These are phyloP conservation scores for Rhagophthalmus giganteus DNA, from an alignment of 2,888 invertebrate species.

Conservation along the genomic window DNA sequence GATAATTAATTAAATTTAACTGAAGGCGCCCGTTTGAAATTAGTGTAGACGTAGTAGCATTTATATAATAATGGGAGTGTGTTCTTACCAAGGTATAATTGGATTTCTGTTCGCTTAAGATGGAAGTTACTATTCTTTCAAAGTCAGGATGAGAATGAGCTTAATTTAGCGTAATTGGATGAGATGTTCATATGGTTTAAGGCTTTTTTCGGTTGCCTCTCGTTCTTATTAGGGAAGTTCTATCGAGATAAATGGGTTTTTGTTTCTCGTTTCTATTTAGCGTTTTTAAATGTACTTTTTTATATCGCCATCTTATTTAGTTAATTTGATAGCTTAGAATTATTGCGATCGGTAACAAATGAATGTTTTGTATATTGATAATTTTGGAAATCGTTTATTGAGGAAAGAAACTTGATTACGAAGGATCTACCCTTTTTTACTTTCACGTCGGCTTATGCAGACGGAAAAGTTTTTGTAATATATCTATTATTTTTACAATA, in stretches of 20 bases:
- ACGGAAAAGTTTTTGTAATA: constrained; percentile 16
- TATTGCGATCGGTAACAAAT: too few species aligned
- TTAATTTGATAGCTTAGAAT: too few species aligned
- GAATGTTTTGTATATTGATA: too few species aligned
- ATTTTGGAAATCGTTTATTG: too few species aligned
- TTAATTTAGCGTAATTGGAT: constrained; percentile 24
- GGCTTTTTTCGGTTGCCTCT: constrained; percentile 6
- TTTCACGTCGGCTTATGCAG: constrained; percentile 8
- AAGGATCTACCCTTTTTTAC: too few species aligned
- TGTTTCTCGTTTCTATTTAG: constrained; percentile 3
- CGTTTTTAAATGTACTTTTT: neutral
- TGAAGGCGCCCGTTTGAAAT: neutral
- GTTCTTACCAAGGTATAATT: constrained; percentile 10
- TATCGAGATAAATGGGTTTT: constrained; percentile 1
- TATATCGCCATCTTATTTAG: too few species aligned
- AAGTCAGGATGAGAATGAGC: constrained; percentile 18
- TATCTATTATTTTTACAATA: constrained; percentile 18
- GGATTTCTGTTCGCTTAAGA: constrained; percentile 9
- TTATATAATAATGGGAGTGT: constrained; percentile 4
- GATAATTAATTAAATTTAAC: constrained; percentile 2
- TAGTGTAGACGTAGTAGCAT: neutral
- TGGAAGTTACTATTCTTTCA: constrained; percentile 12
- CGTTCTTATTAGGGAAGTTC: constrained; percentile 15
- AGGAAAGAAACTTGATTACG: too few species aligned
- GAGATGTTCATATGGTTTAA: constrained; percentile 23